phyloP scores from a whole-genome alignment of 1,140 invertebrate genomes.

The Maconellicoccus hirsutus region DNA sequence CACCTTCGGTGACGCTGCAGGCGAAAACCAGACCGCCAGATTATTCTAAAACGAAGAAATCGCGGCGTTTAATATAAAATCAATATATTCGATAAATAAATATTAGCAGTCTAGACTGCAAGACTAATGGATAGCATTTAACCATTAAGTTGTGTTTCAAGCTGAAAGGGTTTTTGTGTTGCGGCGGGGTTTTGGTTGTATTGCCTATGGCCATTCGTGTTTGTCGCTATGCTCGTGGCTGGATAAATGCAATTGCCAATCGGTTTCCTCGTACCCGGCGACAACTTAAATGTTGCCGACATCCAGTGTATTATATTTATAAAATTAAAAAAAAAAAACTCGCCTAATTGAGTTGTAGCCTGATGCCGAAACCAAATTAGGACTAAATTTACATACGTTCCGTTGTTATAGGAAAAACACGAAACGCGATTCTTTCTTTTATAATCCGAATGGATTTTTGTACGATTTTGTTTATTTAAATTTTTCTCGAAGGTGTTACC shows the following conservation, averaged over 20 bases:
- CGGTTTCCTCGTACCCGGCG: conserved; percentile 1
- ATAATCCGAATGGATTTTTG: no score
- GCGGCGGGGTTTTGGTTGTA: conserved; percentile 9
- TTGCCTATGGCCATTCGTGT: conserved; percentile 9
- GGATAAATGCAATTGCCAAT: not conserved
- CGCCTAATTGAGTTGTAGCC: not conserved
- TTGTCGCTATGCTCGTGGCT: conserved; percentile 7
- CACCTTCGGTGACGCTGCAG: not conserved
- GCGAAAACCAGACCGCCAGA: conserved; percentile 6
- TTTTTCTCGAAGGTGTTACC: no score
- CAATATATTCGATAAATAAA: conserved; percentile 15
- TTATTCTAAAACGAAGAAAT: not conserved
- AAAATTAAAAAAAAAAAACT: not conserved
- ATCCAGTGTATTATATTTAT: not conserved
- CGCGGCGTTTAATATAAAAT: conserved; percentile 17
- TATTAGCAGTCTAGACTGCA: conserved; percentile 20
- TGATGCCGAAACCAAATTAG: conserved; percentile 7
- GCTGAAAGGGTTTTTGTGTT: conserved; percentile 22
- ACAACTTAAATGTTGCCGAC: not conserved
- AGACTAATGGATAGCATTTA: conserved; percentile 21
- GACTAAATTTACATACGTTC: not conserved
- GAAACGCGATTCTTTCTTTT: not conserved
- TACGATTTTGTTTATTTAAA: no score
- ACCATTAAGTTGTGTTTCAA: conserved; percentile 19
- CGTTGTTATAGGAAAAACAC: not conserved